Conservation (phyloP, 2,888 invertebrate species). For the Brenthis ino region DNA sequence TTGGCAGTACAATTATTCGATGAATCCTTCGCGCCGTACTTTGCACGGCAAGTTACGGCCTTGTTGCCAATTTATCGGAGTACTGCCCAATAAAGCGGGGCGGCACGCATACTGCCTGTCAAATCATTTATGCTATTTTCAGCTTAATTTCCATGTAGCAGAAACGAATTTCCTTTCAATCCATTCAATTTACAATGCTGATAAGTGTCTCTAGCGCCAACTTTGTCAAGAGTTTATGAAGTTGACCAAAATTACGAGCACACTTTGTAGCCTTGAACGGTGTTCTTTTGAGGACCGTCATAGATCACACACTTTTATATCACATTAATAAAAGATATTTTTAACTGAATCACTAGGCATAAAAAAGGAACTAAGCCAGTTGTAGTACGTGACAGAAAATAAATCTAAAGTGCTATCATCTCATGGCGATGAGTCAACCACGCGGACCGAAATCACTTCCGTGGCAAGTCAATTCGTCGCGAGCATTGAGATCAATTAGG, state of each 20-base stretch:
- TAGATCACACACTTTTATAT: too few relatives aligned
- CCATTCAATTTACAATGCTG: conserved; percentile 30
- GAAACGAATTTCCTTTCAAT: conserved; percentile 27
- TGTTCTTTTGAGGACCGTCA: neutral
- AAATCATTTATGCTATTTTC: conserved; percentile 38
- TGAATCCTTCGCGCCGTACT: conserved; percentile 58
- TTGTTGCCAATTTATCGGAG: conserved; percentile 56
- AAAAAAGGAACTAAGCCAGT: neutral
- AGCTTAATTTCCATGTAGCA: conserved; percentile 33
- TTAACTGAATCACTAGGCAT: neutral
- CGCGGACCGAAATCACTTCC: conserved; percentile 65
- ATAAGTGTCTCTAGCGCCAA: conserved; percentile 32
- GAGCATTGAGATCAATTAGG: conserved; percentile 78
- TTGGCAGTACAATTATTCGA: conserved; percentile 71
- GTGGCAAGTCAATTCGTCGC: conserved; percentile 74
- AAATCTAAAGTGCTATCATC: conserved; percentile 30
- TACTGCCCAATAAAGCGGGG: conserved; percentile 43
- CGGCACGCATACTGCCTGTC: conserved; percentile 41
- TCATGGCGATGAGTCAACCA: conserved; percentile 55
- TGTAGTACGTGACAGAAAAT: conserved; percentile 30
- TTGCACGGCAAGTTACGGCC: conserved; percentile 52
- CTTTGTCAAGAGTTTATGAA: conserved; percentile 37
- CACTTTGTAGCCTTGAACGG: conserved; percentile 34
- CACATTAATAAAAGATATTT: too few relatives aligned
- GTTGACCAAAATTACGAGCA: conserved; percentile 36